Conservation (phyloP, 2,888 invertebrate genomes). For the Bibio marci region DNA sequence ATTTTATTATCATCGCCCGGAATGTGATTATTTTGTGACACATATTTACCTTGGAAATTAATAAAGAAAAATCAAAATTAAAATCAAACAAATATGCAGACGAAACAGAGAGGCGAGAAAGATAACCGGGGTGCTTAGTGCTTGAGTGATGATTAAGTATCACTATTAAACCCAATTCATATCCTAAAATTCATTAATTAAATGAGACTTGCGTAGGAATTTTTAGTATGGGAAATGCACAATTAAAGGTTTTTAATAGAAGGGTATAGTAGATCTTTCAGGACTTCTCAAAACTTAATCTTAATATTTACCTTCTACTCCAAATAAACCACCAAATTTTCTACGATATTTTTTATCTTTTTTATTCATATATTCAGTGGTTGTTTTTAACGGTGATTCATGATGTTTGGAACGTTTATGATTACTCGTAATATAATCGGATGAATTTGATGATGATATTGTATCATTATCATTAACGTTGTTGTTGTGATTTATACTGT, state of each 20-base stretch:
- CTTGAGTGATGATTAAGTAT: too few species aligned
- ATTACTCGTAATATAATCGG: background rate
- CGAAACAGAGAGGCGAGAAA: too few species aligned
- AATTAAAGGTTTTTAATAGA: too few species aligned
- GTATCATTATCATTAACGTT: background rate
- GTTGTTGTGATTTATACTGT: background rate
- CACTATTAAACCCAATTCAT: background rate
- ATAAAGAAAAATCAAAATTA: too few species aligned
- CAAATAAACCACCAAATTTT: slow-evolving; percentile 11
- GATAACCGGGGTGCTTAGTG: too few species aligned
- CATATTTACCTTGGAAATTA: background rate
- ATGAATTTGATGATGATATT: background rate
- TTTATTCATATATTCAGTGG: slow-evolving; percentile 9
- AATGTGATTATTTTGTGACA: background rate
- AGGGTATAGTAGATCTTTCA: too few species aligned
- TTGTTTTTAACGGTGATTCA: too few species aligned
- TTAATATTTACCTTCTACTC: slow-evolving; percentile 12
- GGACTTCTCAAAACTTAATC: too few species aligned
- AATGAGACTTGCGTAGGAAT: background rate
- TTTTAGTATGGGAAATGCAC: too few species aligned
- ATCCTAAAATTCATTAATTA: background rate
- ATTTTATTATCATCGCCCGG: too few species aligned
- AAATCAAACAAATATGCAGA: too few species aligned
- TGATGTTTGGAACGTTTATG: background rate
- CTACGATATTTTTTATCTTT: slow-evolving; percentile 11